phyloP scores from a whole-genome alignment of 2,797 vertebrate genomes.

The Sarcoramphus papa region DNA sequence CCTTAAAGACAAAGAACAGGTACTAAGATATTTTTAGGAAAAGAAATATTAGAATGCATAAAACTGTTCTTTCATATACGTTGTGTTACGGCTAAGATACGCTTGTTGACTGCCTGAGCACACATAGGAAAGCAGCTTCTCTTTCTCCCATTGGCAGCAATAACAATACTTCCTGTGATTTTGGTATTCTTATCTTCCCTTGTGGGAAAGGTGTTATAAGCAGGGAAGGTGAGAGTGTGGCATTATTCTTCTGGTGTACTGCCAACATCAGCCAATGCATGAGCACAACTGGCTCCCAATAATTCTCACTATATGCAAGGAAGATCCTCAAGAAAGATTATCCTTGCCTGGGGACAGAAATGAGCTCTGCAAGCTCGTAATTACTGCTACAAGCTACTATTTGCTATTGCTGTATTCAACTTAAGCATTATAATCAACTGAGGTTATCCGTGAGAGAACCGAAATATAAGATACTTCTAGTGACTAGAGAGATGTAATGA shows the following conservation, averaged over 20 bases:
- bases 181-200: not conserved
- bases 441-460: not conserved
- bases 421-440: not conserved
- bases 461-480: not conserved
- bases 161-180: not conserved
- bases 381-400: not conserved
- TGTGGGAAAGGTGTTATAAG: not conserved
- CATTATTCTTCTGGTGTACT: not conserved
- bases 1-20: not conserved
- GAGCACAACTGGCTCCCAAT: not conserved
- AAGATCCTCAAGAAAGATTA: not conserved
- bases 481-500: not conserved
- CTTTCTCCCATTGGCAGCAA: not conserved
- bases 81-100: not conserved
- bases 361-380: not conserved
- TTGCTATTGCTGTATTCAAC: not conserved
- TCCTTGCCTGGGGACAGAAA: not conserved
- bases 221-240: not conserved
- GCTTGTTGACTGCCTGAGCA: not conserved
- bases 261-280: not conserved
- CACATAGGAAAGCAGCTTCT: not conserved
- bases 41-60: not conserved
- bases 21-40: not conserved
- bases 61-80: not conserved
- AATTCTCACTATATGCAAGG: not conserved